Evolutionary conservation across 2,113 vertebrate species (phyloP), one percentile per base, ranked within the genome.

Genomic region (Glaucomys volans): DNA sequence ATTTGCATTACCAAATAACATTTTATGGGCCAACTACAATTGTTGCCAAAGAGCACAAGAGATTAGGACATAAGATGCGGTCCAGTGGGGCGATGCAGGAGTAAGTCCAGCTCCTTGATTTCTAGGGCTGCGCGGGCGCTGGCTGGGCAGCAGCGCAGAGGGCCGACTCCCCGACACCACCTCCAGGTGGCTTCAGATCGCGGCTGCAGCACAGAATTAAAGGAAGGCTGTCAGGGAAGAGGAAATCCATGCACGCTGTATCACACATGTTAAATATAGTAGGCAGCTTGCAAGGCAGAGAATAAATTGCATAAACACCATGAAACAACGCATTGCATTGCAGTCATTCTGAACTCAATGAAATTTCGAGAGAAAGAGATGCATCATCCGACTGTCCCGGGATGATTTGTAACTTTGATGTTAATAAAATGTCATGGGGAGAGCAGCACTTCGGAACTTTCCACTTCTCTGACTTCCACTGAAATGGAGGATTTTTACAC

Each of bases 301-400:
- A 83, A 89, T 50, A 75, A 91, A 84, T 66, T 71, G 57, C 52
- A 13, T 52, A 67, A 91, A 54, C 50, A 57, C 14, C 22, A 28
- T n/a, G 40, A 84, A 91, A 93, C 86, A 22, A 57, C 79, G 12
- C 30, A 37, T 37, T 82, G 12, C 30, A 37, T 37, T 71, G 13
- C 40, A 26, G 82, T 35, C 47, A 80, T 81, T 77, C 35, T 28
- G 22, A 96, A 89, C 44, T 47, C 93, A 96, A 75, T 75, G n/a
- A 90, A 47, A 81, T 76, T 87, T 95, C 64, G 52, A 66, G 35
- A 37, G 52, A 69, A 69, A 90, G 88, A 64, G 24, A 59, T 17
- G 42, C 2, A 3, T 37, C 57, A 81, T 76, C 76, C 86, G 90
- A 80, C 67, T 83, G 26, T 37, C n/a, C 59, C 50, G 42, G 24